Base-by-base conservation (phyloP, 2,113 vertebrate species). In the Muntiacus reevesi region DNA sequence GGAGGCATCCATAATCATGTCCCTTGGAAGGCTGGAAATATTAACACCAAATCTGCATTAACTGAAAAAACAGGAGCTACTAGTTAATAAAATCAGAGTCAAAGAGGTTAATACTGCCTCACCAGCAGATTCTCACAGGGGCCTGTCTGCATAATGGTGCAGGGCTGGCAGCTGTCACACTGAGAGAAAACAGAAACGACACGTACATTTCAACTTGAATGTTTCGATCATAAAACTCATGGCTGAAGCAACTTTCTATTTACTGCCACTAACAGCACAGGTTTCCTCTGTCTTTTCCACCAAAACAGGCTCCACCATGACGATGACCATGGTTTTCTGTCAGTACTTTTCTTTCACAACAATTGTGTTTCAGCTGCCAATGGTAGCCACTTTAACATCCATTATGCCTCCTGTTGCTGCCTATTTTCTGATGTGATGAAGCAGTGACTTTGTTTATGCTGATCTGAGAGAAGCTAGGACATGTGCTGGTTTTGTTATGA, bases 1-100 rank as follows among this genome's bases (percentile, higher is more conserved):
- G 93, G 78, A 55, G 60, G 67, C 91, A 83, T 82, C 85, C 47
- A 74, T n/a, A 92, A 98, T 86, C 89, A 71, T 91, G 95, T 94
- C 87, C 78, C 74, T 45, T 2, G 62, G 93, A 97, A 95, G 93
- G 30, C 36, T 96, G 67, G 87, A 78, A 67, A 90, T 85, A 96
- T 97, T 93, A 97, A 87, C 89, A 96, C 40, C 54, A 93, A 87
- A 86, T 86, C 36, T 71, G 78, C 23, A 11, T 57, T 94, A 94
- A 91, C 64, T 67, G 97, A 95, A 91, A 74, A 91, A 97, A 91
- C 87, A 28, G 87, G 91, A 95, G 85, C 45, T 50, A 19, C 47
- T 60, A 60, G 67, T 96, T 47, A 82, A 60, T 33, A 55, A 96
- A 90, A 91, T 81, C 43, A 60, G 25, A 40, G 82, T 88, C 91